A percentile compares a stretch with the other conserved stretches of the same genome.
phyloP scores from a whole-genome alignment of 2,888 invertebrate species.

The Folsomia candida region DNA sequence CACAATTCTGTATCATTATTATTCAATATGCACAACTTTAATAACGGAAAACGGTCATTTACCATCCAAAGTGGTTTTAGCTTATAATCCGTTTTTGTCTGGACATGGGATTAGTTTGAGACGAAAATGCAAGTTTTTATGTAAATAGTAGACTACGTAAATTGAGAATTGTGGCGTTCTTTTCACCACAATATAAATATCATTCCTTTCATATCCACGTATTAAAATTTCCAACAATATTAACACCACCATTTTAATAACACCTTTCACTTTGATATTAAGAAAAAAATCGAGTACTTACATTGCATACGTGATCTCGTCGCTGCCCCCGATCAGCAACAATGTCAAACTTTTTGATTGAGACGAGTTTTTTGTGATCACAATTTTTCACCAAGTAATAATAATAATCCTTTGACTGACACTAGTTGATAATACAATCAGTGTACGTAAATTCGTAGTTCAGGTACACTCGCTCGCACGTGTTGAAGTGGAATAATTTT shows the following conservation, averaged over 20 bases:
- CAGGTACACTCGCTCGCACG: neutral
- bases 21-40: conserved; percentile 1
- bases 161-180: too few species aligned
- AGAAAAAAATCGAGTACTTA: neutral
- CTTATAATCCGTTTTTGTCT: neutral
- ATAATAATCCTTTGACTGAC: neutral
- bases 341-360: neutral
- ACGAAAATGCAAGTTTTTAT: neutral
- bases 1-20: conserved; percentile 10
- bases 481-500: neutral
- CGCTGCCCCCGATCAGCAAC: neutral
- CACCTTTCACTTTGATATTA: too few species aligned
- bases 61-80: neutral
- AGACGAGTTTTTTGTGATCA: neutral
- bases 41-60: conserved; percentile 10
- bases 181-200: too few species aligned
- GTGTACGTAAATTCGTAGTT: too few species aligned
- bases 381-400: neutral
- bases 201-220: too few species aligned
- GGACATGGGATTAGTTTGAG: neutral
- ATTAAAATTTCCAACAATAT: too few species aligned
- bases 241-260: too few species aligned
- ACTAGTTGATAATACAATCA: too few species aligned
- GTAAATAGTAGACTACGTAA: too few species aligned
- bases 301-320: neutral